phyloP scores from a whole-genome alignment of 2,113 vertebrate genomes.

The Hyperoodon ampullatus region DNA sequence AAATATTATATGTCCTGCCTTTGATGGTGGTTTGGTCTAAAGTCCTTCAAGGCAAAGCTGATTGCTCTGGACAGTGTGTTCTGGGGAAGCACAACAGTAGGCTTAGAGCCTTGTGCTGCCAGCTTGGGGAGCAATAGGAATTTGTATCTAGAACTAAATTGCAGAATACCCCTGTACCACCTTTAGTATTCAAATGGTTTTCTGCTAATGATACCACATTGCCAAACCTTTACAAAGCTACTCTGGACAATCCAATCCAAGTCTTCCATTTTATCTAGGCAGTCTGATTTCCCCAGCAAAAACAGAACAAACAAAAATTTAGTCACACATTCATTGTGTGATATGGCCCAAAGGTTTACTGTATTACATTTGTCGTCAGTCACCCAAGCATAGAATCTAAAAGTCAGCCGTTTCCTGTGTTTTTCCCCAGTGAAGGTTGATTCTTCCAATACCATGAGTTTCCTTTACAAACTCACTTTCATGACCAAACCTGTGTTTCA shows the following conservation, averaged over 20 bases:
- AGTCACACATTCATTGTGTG: background rate
- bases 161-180: background rate
- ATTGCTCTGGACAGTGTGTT: background rate
- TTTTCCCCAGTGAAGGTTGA: background rate
- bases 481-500: conserved; percentile 32
- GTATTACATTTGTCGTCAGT: background rate
- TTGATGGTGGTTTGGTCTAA: background rate
- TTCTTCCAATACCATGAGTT: background rate
- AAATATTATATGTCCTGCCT: background rate
- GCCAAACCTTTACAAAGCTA: background rate
- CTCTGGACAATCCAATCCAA: no score
- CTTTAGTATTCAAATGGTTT: background rate
- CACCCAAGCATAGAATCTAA: conserved; percentile 2
- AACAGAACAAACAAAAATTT: background rate
- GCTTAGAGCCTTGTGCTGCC: background rate
- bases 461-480: conserved; percentile 24
- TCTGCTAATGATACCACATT: background rate
- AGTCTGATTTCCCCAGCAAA: background rate
- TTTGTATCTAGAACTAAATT: background rate
- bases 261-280: background rate
- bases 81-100: background rate
- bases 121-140: background rate
- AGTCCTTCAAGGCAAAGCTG: background rate
- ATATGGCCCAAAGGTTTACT: background rate
- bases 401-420: conserved; percentile 34